Conservation (phyloP, 2,113 vertebrate species). For the Ifrita kowaldi region DNA sequence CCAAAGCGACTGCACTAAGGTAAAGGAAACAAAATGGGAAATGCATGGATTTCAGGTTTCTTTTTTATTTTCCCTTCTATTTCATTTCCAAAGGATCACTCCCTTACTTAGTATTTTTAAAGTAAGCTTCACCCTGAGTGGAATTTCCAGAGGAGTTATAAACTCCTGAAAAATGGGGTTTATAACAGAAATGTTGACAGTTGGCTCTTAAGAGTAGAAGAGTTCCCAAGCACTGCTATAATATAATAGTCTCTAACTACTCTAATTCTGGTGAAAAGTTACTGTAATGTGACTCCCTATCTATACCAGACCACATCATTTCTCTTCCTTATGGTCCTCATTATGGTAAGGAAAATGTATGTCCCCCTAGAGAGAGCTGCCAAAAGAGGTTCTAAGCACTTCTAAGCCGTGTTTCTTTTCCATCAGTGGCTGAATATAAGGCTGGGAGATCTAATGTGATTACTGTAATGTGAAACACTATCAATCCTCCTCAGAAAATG, state of each 20-base stretch:
- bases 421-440: not conserved
- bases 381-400: constrained; percentile 4
- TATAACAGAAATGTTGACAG: constrained; percentile 51
- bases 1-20: not conserved
- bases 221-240: not conserved
- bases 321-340: constrained; percentile 41
- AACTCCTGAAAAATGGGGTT: constrained; percentile 34
- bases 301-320: not conserved
- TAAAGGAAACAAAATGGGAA: not conserved
- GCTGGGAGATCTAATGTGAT: not conserved
- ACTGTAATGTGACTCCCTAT: constrained; percentile 38
- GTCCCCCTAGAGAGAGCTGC: not conserved
- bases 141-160: constrained; percentile 28
- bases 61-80: not conserved
- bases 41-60: not conserved
- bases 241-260: constrained; percentile 20
- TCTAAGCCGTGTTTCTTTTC: not conserved
- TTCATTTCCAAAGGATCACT: not conserved
- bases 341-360: constrained; percentile 49
- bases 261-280: constrained; percentile 55
- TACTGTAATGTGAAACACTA: not conserved
- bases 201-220: constrained; percentile 3
- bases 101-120: not conserved
- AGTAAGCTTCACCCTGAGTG: not conserved
- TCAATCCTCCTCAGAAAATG: constrained; percentile 9